These are phyloP conservation scores for Drosophila kurseongensis DNA, from an alignment of 1,140 invertebrate genomes.

Conservation along the genomic window DNA sequence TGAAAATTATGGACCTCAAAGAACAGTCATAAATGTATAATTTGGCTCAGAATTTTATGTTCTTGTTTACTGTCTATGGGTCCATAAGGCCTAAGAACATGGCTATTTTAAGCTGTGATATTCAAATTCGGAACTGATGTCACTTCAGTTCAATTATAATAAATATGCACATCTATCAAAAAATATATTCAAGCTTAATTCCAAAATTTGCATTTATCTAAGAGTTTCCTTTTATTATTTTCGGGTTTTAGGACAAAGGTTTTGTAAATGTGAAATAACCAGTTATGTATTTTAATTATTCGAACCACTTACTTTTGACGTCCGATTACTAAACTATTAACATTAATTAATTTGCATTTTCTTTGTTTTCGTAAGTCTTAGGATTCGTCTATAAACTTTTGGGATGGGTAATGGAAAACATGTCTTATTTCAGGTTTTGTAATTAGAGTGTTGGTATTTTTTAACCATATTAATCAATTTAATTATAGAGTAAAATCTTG, in stretches of 20 bases:
- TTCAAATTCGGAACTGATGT: background rate
- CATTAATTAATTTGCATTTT: background rate
- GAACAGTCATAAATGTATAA: background rate
- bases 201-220: background rate
- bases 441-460: no score
- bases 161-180: no score
- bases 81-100: background rate
- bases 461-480: no score
- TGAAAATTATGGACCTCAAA: background rate
- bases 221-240: background rate
- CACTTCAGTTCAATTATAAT: background rate
- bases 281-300: background rate
- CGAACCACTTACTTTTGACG: background rate
- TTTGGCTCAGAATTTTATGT: background rate
- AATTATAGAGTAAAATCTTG: no score
- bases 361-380: background rate
- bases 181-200: no score
- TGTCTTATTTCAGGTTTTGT: background rate
- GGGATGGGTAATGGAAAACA: background rate
- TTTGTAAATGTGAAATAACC: background rate
- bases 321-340: background rate
- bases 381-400: no score
- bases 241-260: no score
- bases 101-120: background rate
- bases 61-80: background rate